Conservation (phyloP, 2,888 invertebrate species). For the Leptopterna dolabrata region DNA sequence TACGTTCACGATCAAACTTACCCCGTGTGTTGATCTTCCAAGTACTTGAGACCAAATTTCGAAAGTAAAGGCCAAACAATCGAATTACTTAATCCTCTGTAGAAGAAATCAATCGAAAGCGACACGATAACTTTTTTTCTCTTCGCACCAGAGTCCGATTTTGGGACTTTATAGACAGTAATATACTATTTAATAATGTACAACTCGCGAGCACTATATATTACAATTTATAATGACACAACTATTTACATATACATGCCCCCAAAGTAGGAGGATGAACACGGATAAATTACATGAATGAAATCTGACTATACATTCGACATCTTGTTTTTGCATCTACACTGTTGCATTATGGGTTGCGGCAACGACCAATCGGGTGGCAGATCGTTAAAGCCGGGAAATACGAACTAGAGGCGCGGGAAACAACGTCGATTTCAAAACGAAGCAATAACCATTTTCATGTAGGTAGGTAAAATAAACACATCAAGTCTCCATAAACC, state of each 20-base stretch:
- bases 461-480: no score
- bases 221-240: slow-evolving; percentile 61
- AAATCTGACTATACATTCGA: slow-evolving; percentile 62
- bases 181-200: slow-evolving; percentile 53
- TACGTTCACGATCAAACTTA: not conserved
- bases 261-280: slow-evolving; percentile 62
- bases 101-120: slow-evolving; percentile 41
- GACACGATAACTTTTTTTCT: slow-evolving; percentile 32
- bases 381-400: slow-evolving; percentile 16
- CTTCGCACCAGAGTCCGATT: slow-evolving; percentile 6
- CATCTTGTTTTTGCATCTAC: slow-evolving; percentile 60
- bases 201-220: slow-evolving; percentile 60
- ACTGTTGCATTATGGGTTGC: slow-evolving; percentile 43
- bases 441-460: not conserved
- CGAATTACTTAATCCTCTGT: slow-evolving; percentile 6
- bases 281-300: slow-evolving; percentile 63
- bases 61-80: slow-evolving; percentile 4
- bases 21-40: slow-evolving; percentile 16
- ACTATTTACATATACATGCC: slow-evolving; percentile 63
- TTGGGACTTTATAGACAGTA: slow-evolving; percentile 4
- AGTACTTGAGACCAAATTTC: slow-evolving; percentile 30
- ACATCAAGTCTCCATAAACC: no score
- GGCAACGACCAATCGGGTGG: slow-evolving; percentile 35
- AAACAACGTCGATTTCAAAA: not conserved
- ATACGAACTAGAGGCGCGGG: slow-evolving; percentile 33